phyloP scores from a whole-genome alignment of 2,113 vertebrate species.

The Chlamydotis undulata region DNA sequence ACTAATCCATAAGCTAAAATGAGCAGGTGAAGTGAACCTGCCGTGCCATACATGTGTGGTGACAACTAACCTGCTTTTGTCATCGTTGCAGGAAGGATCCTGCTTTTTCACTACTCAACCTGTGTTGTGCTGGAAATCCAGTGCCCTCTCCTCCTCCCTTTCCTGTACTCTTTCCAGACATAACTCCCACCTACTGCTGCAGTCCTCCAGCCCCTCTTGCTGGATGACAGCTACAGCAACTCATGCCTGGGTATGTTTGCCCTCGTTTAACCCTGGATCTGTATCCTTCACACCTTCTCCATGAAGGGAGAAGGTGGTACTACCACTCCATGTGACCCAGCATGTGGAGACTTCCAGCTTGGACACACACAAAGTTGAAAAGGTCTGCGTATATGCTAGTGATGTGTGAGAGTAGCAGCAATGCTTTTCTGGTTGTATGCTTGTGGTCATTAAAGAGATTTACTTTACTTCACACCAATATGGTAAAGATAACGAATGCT shows the following conservation, averaged over 20 bases:
- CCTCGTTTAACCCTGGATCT: neutral
- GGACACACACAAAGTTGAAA: neutral
- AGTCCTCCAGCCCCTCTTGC: neutral
- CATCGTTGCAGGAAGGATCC: neutral
- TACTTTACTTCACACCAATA: neutral
- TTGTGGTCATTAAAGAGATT: neutral
- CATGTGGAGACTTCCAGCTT: no score
- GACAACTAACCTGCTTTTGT: neutral
- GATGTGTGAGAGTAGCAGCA: neutral
- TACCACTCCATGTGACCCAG: neutral
- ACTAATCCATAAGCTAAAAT: neutral
- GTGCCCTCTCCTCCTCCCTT: neutral
- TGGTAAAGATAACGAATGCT: neutral
- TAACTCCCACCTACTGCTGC: neutral
- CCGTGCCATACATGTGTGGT: fast-evolving
- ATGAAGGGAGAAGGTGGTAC: neutral
- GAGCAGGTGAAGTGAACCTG: neutral
- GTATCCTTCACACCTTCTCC: neutral
- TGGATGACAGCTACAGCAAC: neutral
- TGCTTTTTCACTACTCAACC: neutral
- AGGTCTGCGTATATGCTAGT: neutral
- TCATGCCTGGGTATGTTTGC: neutral
- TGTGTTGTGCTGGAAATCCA: neutral
- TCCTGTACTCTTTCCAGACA: neutral
- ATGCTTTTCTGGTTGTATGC: neutral